Percentiles rank a stretch among this genome's conserved stretches.
These are phyloP conservation scores for Drosophila emarginata DNA, from an alignment of 2,888 invertebrate species.

Conservation along the genomic window DNA sequence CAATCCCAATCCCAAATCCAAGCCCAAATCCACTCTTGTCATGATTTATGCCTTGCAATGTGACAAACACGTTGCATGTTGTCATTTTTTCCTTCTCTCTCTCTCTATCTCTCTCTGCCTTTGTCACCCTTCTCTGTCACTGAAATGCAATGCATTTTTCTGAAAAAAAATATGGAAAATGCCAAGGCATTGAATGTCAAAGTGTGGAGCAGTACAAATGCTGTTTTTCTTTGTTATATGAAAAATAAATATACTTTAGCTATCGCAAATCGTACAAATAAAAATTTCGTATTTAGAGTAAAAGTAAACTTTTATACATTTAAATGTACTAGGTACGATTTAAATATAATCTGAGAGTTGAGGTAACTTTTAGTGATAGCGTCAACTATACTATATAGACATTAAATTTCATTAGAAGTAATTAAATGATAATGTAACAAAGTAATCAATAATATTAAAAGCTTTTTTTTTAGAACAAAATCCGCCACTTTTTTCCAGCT, in stretches of 20 bases:
- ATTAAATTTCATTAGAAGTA: too few species aligned
- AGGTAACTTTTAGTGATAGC: not conserved
- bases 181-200: constrained; percentile 3
- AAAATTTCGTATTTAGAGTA: too few species aligned
- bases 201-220: not conserved
- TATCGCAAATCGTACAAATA: not conserved
- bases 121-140: not conserved
- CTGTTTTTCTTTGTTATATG: not conserved
- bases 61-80: constrained; percentile 55
- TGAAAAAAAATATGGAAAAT: constrained; percentile 5
- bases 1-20: constrained; percentile 15
- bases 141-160: not conserved
- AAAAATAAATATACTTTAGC: not conserved
- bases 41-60: constrained; percentile 55
- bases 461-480: too few species aligned
- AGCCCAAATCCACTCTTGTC: constrained; percentile 26
- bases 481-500: too few species aligned
- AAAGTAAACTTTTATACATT: not conserved
- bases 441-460: too few species aligned
- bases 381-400: not conserved
- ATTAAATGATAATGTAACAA: too few species aligned
- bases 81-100: not conserved
- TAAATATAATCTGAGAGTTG: not conserved
- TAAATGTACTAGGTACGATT: not conserved
- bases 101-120: not conserved